These are phyloP conservation scores for Megaleporinus macrocephalus DNA, from an alignment of 2,113 vertebrate species.

Conservation along the genomic window DNA sequence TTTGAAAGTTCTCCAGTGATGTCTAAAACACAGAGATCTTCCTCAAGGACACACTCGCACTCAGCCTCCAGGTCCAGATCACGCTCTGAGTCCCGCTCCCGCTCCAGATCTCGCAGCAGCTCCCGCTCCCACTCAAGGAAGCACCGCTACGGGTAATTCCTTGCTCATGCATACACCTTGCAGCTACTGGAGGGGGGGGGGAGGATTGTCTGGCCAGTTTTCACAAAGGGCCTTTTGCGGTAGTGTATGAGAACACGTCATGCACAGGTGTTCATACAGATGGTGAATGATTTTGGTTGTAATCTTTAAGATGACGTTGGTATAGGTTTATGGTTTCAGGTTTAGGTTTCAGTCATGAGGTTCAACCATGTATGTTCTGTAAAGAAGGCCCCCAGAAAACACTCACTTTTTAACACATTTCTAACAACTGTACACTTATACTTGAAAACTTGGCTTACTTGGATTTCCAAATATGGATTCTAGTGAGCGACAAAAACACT, in stretches of 20 bases:
- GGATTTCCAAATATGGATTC: not conserved
- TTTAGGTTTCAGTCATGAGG: slow-evolving; percentile 11
- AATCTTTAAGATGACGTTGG: not conserved
- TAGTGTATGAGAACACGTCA: not conserved
- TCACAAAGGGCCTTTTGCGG: not conserved
- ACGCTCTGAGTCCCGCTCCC: slow-evolving; percentile 88
- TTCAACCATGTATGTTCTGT: not conserved
- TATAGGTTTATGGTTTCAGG: not conserved
- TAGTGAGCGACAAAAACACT: not conserved
- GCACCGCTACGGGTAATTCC: slow-evolving; percentile 86
- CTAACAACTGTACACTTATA: not conserved
- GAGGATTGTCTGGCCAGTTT: not conserved
- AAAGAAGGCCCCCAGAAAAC: not conserved
- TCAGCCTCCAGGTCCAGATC: slow-evolving; percentile 89
- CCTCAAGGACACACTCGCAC: slow-evolving; percentile 89
- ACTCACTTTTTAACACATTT: too few species aligned
- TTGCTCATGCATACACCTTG: not conserved
- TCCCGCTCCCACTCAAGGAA: slow-evolving; percentile 88
- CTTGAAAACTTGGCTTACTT: not conserved
- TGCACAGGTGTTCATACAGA: not conserved
- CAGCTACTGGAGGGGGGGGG: not conserved
- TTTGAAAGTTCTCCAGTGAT: slow-evolving; percentile 77
- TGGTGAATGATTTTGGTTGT: not conserved
- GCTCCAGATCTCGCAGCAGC: slow-evolving; percentile 83
- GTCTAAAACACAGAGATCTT: slow-evolving; percentile 93